Base-by-base conservation (phyloP, 2,797 vertebrate genomes). In the Poeciliopsis gracilis region DNA sequence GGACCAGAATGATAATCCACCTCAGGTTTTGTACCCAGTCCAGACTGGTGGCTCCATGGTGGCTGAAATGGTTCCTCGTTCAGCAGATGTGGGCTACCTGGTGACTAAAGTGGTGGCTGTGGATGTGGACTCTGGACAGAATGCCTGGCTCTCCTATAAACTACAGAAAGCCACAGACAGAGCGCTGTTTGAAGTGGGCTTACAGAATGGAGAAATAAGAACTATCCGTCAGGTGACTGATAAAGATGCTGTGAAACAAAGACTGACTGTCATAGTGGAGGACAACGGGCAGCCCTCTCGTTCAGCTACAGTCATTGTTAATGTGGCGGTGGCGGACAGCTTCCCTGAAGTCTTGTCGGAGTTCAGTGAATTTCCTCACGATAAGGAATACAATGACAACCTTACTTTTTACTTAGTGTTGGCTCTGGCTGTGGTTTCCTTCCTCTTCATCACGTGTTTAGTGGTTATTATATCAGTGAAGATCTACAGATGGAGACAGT, bases 41-140 rank as follows among this genome's bases (percentile, higher is more conserved):
- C 92, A 91, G 84, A 89, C 91, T 0, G 82, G 86, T 12, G 92
- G 89, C 0, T 94, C 92, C 63, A n/a, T 93, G 61, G 91, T 94
- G 87, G 91, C 92, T 89, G 95, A 96, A 80, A 92, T 95, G 90
- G 94, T 96, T 30, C 93, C 95, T 93, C 95, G 95, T 86, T 94
- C 94, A 91, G 93, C 88, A 93, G 96, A 97, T 57, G 93, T 95
- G 6, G 95, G 96, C 38, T 96, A 96, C 83, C 95, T 97, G 83
- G 96, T 97, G 25, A 96, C 96, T 38, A 97, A 97, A 91, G 95
- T 97, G 76, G 96, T 97, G 88, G 96, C 96, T 63, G 96, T 97
- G 79, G 95, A 96, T 94, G 94, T 80, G 78, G 78, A 80, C 51
- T 80, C 78, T 80, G 94, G 95, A 84, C 95, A 95, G 90, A 96